phyloP scores from a whole-genome alignment of 2,888 invertebrate genomes.

The Cheilosia soror region DNA sequence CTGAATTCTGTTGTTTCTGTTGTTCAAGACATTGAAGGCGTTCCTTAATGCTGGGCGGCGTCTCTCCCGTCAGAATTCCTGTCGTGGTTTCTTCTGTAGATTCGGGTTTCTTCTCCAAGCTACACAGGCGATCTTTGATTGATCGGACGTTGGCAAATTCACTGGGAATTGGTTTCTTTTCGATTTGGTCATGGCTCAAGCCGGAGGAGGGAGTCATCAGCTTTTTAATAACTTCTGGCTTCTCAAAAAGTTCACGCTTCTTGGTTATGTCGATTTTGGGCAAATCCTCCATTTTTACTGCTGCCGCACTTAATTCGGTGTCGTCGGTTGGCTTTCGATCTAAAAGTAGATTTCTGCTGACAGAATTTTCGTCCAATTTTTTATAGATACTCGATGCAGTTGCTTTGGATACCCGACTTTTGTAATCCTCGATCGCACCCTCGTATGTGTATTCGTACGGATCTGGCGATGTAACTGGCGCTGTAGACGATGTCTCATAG shows the following conservation, averaged over 20 bases:
- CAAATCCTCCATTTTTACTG: slow-evolving; percentile 84
- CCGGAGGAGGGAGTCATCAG: slow-evolving; percentile 13
- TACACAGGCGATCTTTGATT: slow-evolving; percentile 89
- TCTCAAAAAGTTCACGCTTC: slow-evolving; percentile 92
- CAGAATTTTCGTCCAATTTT: slow-evolving; percentile 39
- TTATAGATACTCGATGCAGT: slow-evolving; percentile 70
- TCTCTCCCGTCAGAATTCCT: slow-evolving; percentile 85
- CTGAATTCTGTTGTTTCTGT: slow-evolving; percentile 83
- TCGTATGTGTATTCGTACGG: slow-evolving; percentile 94
- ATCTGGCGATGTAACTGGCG: slow-evolving; percentile 88
- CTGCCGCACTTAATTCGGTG: slow-evolving; percentile 14
- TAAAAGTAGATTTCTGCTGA: slow-evolving; percentile 27
- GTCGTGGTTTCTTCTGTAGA: slow-evolving; percentile 83
- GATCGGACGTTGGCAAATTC: slow-evolving; percentile 87
- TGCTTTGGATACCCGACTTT: slow-evolving; percentile 89
- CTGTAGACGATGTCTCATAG: slow-evolving; percentile 89
- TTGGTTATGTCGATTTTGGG: slow-evolving; percentile 93
- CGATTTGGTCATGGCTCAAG: slow-evolving; percentile 75
- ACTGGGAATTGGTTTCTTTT: slow-evolving; percentile 81
- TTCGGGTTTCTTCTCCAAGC: slow-evolving; percentile 87
- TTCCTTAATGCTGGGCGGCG: slow-evolving; percentile 87
- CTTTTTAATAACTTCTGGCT: slow-evolving; percentile 82
- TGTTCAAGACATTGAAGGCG: slow-evolving; percentile 87
- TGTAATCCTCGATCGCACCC: slow-evolving; percentile 93
- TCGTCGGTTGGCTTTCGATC: slow-evolving; percentile 43